Conservation (phyloP, 2,888 invertebrate species). For the Limenitis camilla region DNA sequence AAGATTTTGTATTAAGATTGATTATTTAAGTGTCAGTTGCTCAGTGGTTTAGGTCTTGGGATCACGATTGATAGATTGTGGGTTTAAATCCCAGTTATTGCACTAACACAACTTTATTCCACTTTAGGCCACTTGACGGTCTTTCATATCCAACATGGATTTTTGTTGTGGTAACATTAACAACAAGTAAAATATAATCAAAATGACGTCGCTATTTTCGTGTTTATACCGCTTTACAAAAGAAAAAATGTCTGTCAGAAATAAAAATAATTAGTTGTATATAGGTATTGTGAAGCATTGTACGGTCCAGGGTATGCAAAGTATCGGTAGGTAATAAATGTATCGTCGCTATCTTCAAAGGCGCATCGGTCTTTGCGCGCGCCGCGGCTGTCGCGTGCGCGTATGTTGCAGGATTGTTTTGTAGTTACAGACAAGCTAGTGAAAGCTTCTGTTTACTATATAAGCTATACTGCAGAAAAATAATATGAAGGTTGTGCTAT, state of each 20-base stretch:
- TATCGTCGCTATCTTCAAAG: conserved; percentile 70
- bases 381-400: conserved; percentile 46
- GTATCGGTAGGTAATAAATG: conserved; percentile 58
- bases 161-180: not conserved
- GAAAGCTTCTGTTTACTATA: not conserved
- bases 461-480: not conserved
- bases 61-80: too few species aligned
- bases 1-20: too few species aligned
- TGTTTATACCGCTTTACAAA: not conserved
- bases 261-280: conserved; percentile 22
- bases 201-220: too few species aligned
- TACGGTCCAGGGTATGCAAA: conserved; percentile 46
- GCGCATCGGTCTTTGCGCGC: conserved; percentile 55
- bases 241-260: not conserved
- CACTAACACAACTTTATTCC: too few species aligned
- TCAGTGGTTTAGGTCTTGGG: too few species aligned
- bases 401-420: conserved; percentile 16
- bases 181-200: not conserved
- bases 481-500: too few species aligned
- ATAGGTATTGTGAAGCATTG: conserved; percentile 24
- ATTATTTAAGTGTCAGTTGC: too few species aligned
- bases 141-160: too few species aligned
- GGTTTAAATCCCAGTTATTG: too few species aligned
- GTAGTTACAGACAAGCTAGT: conserved; percentile 33
- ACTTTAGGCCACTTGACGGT: too few species aligned